Evolutionary conservation across 92 coral and sea anemone species (phyloP).

Genomic region (Porites divaricata): DNA sequence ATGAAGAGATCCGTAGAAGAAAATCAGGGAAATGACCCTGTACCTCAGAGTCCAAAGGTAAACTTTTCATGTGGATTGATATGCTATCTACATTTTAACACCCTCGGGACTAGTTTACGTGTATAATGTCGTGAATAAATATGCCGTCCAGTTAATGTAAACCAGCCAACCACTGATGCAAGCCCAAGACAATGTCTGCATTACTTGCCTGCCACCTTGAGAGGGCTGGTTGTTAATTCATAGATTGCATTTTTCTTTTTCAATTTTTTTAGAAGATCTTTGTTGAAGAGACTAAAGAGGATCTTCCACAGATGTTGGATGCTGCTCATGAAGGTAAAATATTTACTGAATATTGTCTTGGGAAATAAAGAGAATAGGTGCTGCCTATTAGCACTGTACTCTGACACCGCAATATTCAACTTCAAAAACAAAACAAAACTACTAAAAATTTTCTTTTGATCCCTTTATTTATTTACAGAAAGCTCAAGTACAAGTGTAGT

Average conservation of each 20-base stretch:
- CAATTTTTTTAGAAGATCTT: constrained; percentile 9
- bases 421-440: too few species aligned
- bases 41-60: neutral
- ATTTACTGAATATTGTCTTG: neutral
- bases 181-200: too few species aligned
- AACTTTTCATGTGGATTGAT: too few species aligned
- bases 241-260: too few species aligned
- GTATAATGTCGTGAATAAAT: too few species aligned
- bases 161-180: too few species aligned
- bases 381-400: neutral
- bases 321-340: neutral
- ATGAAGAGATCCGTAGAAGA: neutral
- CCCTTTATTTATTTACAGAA: neutral
- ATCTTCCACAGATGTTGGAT: constrained; percentile 10
- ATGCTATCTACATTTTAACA: neutral
- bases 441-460: constrained; percentile 10
- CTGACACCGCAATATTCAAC: too few species aligned
- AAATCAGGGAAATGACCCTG: too few species aligned
- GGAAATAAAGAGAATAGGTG: neutral
- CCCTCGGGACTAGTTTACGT: too few species aligned
- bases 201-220: too few species aligned
- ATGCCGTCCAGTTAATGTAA: too few species aligned
- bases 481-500: neutral
- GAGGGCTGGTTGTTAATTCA: too few species aligned
- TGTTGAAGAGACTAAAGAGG: neutral